Percentiles rank a stretch among this genome's conserved stretches.
Conservation (phyloP, 2,888 invertebrate genomes). For the Leucophora obtusa region DNA sequence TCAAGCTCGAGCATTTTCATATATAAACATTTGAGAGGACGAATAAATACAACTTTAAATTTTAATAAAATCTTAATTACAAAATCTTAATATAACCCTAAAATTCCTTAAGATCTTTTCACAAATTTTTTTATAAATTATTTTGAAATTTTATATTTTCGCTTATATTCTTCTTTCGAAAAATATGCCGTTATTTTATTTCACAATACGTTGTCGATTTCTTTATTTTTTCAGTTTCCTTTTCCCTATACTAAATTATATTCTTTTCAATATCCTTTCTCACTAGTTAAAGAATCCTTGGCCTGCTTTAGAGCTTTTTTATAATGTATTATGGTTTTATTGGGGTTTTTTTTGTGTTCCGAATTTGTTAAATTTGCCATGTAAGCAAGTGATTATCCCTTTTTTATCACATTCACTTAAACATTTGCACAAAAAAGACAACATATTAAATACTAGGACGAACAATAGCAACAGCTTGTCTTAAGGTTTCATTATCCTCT, state of each 20-base stretch:
- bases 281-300: background rate
- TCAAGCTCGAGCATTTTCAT: too few relatives aligned
- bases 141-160: background rate
- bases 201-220: background rate
- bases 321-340: background rate
- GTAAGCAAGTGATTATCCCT: constrained; percentile 55
- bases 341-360: constrained; percentile 25
- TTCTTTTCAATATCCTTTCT: background rate
- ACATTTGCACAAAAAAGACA: constrained; percentile 2
- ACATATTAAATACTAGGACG: background rate
- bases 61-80: too few relatives aligned
- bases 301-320: background rate
- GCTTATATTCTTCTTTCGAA: background rate
- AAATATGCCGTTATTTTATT: background rate
- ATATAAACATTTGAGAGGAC: too few relatives aligned
- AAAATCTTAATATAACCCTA: too few relatives aligned
- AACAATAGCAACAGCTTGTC: constrained; percentile 44
- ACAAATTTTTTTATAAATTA: background rate
- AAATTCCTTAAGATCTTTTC: too few relatives aligned
- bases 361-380: constrained; percentile 53
- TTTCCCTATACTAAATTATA: background rate
- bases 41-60: too few relatives aligned
- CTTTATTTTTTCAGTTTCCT: background rate
- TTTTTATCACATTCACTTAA: constrained; percentile 25
- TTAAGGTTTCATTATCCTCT: constrained; percentile 50